Evolutionary conservation across 2,888 invertebrate genomes (phyloP), one percentile per base, ranked within the genome.

Genomic region (Sinohyriopsis cumingii): DNA sequence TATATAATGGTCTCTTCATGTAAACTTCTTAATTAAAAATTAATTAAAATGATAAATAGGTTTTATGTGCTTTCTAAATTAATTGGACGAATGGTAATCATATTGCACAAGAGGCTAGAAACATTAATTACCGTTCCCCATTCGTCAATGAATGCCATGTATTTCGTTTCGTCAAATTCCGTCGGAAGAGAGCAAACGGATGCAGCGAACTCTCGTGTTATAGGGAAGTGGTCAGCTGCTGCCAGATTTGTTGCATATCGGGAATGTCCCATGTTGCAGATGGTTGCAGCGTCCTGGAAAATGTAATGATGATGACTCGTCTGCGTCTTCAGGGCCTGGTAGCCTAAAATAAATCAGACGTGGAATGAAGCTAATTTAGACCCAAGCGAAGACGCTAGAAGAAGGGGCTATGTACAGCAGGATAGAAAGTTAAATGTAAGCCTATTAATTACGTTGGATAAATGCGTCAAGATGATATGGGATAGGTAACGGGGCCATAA

Each of bases 61-160:
- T 33, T 33, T 33, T 6, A 33, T 7, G 33, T 33, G 33, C 33
- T 6, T 33, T 33, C 7, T 7, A 33, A 45, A 12, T 45, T 45
- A 45, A 12, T 1, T 45, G 45, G 45, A 45, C 45, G 45, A 45
- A 45, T 45, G 45, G 45, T 45, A 45, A 45, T 45, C 12, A 45
- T 45, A 45, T 12, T 45, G 12, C 12, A 45, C 12, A 45, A 5
- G n/a, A 54, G 63, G 59, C 68, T 60, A 64, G 24, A 25, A 55
- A 60, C 55, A 57, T 62, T 45, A 25, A 65, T 55, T 72, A 80
- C 80, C 69, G 80, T 80, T 69, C 80, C 80, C 80, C 80, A 80
- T 45, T 71, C 72, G 6, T 80, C 78, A 15, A 80, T 69, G 60
- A 80, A 80, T 53, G 71, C 68, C 75, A 80, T 77, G 65, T 79